These are phyloP conservation scores for Thomomys bottae DNA, from an alignment of 2,113 vertebrate species.

Conservation along the genomic window DNA sequence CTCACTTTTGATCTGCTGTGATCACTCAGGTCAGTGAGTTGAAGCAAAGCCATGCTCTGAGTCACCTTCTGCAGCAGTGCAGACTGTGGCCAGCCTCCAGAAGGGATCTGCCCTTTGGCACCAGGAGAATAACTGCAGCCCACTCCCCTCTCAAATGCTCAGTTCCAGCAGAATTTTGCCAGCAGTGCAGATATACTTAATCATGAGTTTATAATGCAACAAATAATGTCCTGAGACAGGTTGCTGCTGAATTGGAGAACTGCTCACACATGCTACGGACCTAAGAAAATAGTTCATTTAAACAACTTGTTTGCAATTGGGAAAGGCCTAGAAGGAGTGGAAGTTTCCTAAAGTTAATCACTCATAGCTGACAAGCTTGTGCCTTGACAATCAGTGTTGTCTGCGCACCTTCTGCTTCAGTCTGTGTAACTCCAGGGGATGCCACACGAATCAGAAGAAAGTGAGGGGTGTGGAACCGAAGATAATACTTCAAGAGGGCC, in stretches of 20 bases:
- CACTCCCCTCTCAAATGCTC: accelerated
- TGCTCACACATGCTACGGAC: background rate
- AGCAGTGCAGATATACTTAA: accelerated
- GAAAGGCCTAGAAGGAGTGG: background rate
- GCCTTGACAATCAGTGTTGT: accelerated
- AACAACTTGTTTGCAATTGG: background rate
- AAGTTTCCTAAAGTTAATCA: background rate
- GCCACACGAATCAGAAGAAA: accelerated
- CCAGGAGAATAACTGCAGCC: no score
- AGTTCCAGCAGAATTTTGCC: background rate
- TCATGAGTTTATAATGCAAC: background rate
- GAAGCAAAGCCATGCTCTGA: background rate
- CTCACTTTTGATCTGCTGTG: conserved; percentile 74
- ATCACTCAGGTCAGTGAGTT: conserved; percentile 47
- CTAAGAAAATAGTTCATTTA: background rate
- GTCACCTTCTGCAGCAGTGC: background rate
- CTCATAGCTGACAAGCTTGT: background rate
- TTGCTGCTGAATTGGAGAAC: background rate
- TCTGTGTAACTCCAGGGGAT: background rate
- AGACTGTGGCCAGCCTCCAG: background rate
- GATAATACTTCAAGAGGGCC: accelerated
- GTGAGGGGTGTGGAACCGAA: accelerated
- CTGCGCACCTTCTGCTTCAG: accelerated
- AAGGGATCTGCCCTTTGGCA: background rate
- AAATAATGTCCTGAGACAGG: accelerated